These are phyloP conservation scores for Montipora capitata DNA, from an alignment of 92 coral and sea anemone species.

Conservation along the genomic window DNA sequence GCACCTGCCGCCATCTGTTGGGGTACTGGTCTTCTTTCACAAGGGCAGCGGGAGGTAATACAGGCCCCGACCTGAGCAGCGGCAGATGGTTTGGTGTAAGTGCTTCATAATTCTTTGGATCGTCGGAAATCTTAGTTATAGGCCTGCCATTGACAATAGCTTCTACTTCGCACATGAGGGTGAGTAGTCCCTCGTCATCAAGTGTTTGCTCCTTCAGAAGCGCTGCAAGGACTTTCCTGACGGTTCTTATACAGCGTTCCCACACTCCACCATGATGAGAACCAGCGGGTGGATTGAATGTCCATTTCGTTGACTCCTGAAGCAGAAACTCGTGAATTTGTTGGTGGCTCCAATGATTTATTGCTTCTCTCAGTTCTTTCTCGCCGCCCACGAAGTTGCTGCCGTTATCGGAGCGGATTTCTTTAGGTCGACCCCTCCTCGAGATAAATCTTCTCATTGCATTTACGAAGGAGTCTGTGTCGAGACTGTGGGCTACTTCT, in stretches of 20 bases:
- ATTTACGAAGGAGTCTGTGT: slow-evolving; percentile 74
- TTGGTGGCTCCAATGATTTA: slow-evolving; percentile 62
- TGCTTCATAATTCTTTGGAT: slow-evolving; percentile 52
- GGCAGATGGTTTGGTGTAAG: slow-evolving; percentile 74
- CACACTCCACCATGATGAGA: too few species aligned
- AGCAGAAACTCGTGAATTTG: slow-evolving; percentile 36
- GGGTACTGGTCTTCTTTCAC: slow-evolving; percentile 48
- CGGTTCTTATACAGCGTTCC: too few species aligned
- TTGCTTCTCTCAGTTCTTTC: slow-evolving; percentile 43
- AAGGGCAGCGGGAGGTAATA: slow-evolving; percentile 70
- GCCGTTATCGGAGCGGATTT: slow-evolving; percentile 67
- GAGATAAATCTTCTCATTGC: slow-evolving; percentile 59
- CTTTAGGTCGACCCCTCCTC: slow-evolving; percentile 60
- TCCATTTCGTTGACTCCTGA: not conserved
- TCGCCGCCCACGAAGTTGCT: slow-evolving; percentile 13
- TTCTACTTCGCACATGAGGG: too few species aligned
- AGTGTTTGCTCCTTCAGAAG: slow-evolving; percentile 50
- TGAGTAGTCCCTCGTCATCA: slow-evolving; percentile 19
- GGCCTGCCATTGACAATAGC: slow-evolving; percentile 62
- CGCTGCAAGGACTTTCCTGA: slow-evolving; percentile 33
- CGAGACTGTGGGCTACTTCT: slow-evolving; percentile 63
- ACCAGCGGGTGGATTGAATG: too few species aligned
- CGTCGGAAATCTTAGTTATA: slow-evolving; percentile 58
- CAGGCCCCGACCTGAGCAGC: slow-evolving; percentile 41
- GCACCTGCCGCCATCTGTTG: slow-evolving; percentile 45